A percentile compares a stretch with the other conserved stretches of the same genome.
Evolutionary conservation across 2,888 invertebrate genomes (phyloP).

Genomic region (Apomyelois bistriatella): DNA sequence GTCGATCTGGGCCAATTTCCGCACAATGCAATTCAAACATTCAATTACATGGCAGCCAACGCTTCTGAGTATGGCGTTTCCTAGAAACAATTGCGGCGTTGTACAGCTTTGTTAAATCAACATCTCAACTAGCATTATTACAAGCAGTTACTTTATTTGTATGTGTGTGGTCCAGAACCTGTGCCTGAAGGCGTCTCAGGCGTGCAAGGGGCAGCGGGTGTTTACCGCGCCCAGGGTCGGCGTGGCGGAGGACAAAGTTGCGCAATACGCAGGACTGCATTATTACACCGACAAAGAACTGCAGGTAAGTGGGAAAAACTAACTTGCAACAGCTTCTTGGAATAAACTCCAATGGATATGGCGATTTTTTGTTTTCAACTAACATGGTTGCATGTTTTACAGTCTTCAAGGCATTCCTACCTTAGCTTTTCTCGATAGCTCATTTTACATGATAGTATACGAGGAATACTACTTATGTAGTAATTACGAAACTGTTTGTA

Average conservation of each 20-base stretch:
- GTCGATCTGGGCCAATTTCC: conserved; percentile 8
- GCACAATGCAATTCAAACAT: conserved; percentile 7
- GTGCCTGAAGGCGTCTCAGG: conserved; percentile 92
- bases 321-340: neutral
- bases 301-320: conserved; percentile 75
- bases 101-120: conserved; percentile 44
- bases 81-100: conserved; percentile 39
- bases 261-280: conserved; percentile 94
- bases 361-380: neutral
- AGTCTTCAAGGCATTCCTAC: no score
- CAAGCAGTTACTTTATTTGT: conserved; percentile 39
- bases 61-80: conserved; percentile 32
- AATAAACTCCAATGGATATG: neutral
- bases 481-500: no score
- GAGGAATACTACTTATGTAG: no score
- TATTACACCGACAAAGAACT: conserved; percentile 96
- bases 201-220: conserved; percentile 90
- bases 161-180: conserved; percentile 88
- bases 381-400: neutral
- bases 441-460: neutral
- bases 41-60: conserved; percentile 28
- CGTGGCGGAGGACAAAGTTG: conserved; percentile 94
- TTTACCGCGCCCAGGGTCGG: conserved; percentile 92
- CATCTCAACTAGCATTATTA: conserved; percentile 43
- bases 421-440: neutral